Evolutionary conservation across 2,113 vertebrate genomes (phyloP).

Genomic region (Gadus chalcogrammus): DNA sequence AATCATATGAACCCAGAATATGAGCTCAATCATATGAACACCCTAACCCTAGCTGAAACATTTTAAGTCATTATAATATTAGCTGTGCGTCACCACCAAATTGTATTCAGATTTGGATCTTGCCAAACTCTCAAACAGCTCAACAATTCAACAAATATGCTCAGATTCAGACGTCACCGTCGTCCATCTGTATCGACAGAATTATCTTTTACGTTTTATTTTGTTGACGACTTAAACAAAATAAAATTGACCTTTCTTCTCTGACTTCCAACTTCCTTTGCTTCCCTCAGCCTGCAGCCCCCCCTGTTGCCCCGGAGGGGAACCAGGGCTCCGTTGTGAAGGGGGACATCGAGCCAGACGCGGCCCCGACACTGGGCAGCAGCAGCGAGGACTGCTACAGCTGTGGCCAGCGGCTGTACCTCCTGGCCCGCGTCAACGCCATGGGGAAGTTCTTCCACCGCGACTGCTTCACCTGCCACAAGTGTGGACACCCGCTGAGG

Average conservation of each 20-base stretch:
- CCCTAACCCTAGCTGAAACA: too few species aligned
- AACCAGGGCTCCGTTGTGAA: not conserved
- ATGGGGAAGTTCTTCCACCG: conserved; percentile 91
- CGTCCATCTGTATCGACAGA: too few species aligned
- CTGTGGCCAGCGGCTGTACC: conserved; percentile 80
- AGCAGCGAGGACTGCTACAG: conserved; percentile 83
- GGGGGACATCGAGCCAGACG: not conserved
- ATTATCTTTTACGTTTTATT: not conserved
- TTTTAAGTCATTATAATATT: too few species aligned
- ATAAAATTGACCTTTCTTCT: too few species aligned
- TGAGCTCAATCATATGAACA: too few species aligned
- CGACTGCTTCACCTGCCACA: conserved; percentile 83
- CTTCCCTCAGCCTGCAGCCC: conserved; percentile 16
- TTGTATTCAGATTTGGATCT: too few species aligned
- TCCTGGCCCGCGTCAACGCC: conserved; percentile 85
- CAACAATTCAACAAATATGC: too few species aligned
- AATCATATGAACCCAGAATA: too few species aligned
- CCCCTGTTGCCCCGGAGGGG: conserved; percentile 31
- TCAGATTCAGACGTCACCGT: too few species aligned
- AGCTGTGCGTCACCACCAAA: too few species aligned
- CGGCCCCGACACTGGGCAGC: conserved; percentile 3
- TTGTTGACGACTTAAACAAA: too few species aligned
- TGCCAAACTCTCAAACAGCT: too few species aligned
- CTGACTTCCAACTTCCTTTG: not conserved
- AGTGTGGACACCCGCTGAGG: conserved; percentile 79